Evolutionary conservation across 2,888 invertebrate species (phyloP).

Genomic region (Aphodius granarius): DNA sequence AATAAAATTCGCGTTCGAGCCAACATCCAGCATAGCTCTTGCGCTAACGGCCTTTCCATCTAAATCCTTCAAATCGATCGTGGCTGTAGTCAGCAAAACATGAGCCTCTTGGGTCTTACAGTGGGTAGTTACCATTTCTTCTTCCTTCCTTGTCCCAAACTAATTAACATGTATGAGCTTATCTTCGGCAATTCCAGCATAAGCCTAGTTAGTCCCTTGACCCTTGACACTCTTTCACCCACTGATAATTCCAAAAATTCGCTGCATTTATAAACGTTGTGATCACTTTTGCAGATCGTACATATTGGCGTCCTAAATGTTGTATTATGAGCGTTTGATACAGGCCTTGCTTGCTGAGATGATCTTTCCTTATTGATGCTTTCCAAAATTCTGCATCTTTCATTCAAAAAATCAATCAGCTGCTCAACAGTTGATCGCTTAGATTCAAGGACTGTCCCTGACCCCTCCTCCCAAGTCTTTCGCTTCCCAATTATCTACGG

Average conservation of each 20-base stretch:
- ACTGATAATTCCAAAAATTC: background rate
- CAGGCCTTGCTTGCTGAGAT: background rate
- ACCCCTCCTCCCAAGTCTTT: background rate
- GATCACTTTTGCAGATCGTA: background rate
- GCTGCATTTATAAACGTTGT: background rate
- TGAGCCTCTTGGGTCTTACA: background rate
- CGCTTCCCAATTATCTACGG: constrained; percentile 3
- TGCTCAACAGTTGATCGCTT: constrained; percentile 4
- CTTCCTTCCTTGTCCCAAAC: background rate
- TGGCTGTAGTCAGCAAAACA: background rate
- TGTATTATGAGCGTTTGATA: background rate
- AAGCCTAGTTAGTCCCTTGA: background rate
- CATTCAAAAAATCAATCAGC: constrained; percentile 11
- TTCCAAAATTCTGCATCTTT: constrained; percentile 10
- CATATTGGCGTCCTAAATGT: background rate
- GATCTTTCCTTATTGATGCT: background rate
- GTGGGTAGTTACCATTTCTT: background rate
- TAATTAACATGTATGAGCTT: background rate
- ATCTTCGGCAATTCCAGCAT: background rate
- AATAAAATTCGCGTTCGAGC: background rate
- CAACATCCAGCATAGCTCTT: background rate
- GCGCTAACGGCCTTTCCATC: background rate
- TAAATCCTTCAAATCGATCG: background rate
- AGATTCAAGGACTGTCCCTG: background rate
- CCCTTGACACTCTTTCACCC: background rate